Evolutionary conservation across 2,888 invertebrate genomes (phyloP).

Genomic region (Thymelicus sylvestris): DNA sequence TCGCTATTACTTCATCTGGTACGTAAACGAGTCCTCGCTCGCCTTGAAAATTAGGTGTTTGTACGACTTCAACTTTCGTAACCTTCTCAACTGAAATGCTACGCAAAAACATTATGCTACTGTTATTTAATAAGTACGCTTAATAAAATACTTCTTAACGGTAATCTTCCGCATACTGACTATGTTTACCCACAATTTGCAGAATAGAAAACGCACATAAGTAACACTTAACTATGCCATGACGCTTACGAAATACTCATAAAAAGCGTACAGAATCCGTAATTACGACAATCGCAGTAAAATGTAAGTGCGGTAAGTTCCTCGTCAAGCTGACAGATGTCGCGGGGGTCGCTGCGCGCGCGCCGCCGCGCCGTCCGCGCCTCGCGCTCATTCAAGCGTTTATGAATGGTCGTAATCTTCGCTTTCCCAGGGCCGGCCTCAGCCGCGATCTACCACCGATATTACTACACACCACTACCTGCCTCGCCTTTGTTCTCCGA

Average conservation of each 20-base stretch:
- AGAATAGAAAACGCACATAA: not conserved
- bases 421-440: slow-evolving; percentile 79
- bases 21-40: slow-evolving; percentile 33
- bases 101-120: not conserved
- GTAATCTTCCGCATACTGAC: not conserved
- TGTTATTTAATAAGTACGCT: slow-evolving; percentile 5
- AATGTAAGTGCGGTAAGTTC: slow-evolving; percentile 10
- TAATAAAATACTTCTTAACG: not conserved
- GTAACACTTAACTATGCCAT: not conserved
- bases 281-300: slow-evolving; percentile 24
- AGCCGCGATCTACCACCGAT: slow-evolving; percentile 50
- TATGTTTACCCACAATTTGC: not conserved
- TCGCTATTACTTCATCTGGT: slow-evolving; percentile 29
- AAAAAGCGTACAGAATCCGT: slow-evolving; percentile 28
- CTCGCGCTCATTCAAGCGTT: slow-evolving; percentile 79
- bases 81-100: slow-evolving; percentile 19
- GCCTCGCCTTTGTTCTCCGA: slow-evolving; percentile 36
- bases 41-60: slow-evolving; percentile 34
- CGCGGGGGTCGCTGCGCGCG: slow-evolving; percentile 64
- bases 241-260: slow-evolving; percentile 9
- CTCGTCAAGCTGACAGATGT: slow-evolving; percentile 60
- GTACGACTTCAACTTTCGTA: slow-evolving; percentile 32
- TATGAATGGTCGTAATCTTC: slow-evolving; percentile 79
- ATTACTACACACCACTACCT: slow-evolving; percentile 40
- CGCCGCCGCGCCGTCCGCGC: slow-evolving; percentile 59